Base-by-base conservation (phyloP, 2,113 vertebrate genomes). In the Pao palembangensis region DNA sequence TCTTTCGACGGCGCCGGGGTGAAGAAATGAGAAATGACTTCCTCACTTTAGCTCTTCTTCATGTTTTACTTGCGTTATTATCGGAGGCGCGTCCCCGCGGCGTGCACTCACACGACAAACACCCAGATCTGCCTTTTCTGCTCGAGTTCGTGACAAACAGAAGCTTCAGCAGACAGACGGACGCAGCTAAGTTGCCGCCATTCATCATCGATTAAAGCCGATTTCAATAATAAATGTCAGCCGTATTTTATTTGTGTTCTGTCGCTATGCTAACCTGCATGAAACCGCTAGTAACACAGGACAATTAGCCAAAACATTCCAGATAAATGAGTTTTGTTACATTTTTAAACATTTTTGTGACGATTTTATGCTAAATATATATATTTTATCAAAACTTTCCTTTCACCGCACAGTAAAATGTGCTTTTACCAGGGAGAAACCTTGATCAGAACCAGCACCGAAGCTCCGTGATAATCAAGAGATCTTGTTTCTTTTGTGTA, bases 21-120 rank as follows among this genome's bases (percentile, higher is more conserved):
- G 70, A 65, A 72, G 79, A 86, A 88, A 88, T 88, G 85, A 88
- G 82, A 89, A 88, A 90, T 88, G 84, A 88, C 88, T 83, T 84
- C 64, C 84, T 83, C 77, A 80, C 73, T 87, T 87, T 81, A 84
- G 83, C 82, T 79, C 87, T 81, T 88, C 88, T 88, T 89, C 84
- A 87, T 86, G 25, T 84, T 87, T 79, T 85, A 72, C 83, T 76
- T 51, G 68, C 76, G 70, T 85, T 85, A 86, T 86, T 87, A 85
- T 83, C 73, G 80, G 68, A 16, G 41, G 11, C 18, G 25, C 73
- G 67, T 49, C 14, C 17, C 3, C 69, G 14, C 66, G 19, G 14
- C 11, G 6, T 38, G 60, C 60, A 53, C 42, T n/a, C 14, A 5
- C 25, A 21, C 16, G 69, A 55, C 55, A 76, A 73, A 84, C 78